phyloP scores from a whole-genome alignment of 2,888 invertebrate species.

The Andricus quercusramuli region DNA sequence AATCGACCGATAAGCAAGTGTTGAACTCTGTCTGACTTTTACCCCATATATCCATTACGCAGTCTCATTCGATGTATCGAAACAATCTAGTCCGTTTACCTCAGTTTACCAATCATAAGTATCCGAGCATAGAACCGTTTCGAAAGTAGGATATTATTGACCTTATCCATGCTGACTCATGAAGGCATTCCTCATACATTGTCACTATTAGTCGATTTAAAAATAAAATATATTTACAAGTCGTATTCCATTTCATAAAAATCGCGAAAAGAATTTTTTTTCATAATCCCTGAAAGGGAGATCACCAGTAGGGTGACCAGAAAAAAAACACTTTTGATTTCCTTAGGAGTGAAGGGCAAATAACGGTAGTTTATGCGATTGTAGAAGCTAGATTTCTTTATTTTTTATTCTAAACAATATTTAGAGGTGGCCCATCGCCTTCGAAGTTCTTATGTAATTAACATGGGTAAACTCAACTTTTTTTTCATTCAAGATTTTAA shows the following conservation, averaged over 20 bases:
- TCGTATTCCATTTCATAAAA: not conserved
- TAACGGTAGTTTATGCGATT: too few relatives aligned
- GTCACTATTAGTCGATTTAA: conserved; percentile 44
- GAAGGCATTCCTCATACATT: conserved; percentile 57
- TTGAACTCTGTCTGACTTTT: not conserved
- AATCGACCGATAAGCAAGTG: not conserved
- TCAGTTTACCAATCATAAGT: conserved; percentile 39
- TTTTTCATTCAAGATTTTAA: too few relatives aligned
- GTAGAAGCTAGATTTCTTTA: too few relatives aligned
- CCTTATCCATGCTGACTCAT: conserved; percentile 56
- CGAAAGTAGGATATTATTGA: conserved; percentile 61
- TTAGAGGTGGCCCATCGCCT: too few relatives aligned
- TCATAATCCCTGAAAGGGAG: not conserved
- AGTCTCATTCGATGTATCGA: conserved; percentile 32
- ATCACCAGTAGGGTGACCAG: too few relatives aligned
- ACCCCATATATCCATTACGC: not conserved
- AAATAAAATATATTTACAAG: not conserved
- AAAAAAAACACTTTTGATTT: too few relatives aligned
- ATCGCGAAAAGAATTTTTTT: not conserved
- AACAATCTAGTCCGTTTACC: conserved; percentile 33
- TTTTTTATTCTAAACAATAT: too few relatives aligned
- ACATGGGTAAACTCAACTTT: too few relatives aligned
- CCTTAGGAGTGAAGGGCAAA: too few relatives aligned
- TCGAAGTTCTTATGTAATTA: too few relatives aligned
- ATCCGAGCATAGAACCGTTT: conserved; percentile 58